Evolutionary conservation across 30 jellyfish, hydroid and myxozoan species (phyloP), one percentile per base, ranked within the genome.

Genomic region (Morbakka virulenta): DNA sequence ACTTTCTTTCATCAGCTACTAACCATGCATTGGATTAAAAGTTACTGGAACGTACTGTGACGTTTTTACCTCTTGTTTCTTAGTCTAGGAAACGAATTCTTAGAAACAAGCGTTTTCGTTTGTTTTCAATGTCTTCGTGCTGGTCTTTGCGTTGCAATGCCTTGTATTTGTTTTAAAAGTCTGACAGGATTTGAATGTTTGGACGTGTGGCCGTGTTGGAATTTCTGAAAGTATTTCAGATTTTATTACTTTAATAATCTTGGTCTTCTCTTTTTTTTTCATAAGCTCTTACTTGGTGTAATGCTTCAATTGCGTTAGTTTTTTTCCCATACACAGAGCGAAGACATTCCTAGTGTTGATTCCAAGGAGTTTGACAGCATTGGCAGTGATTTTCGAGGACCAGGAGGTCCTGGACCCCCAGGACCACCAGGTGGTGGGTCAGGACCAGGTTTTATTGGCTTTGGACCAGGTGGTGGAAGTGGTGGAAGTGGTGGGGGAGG

Each of bases 381-480:
- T 34, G 94, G 97, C 68, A 32, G 77, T 4, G 57, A 24, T 17
- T 65, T 70, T 17, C 85, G 83, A 13, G 94, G 89, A 14, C 86
- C 89, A 1, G 97, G 97, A 3, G 94, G 94, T 13, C 94, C 91
- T 13, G 76, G 94, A 20, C 89, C 91, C 12, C 93, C 93, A 2
- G 65, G 65, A 2, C 24, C 67, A 26, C 86, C 87, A 1, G 88
- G 88, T 20, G 96, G 96, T 35, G 35, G 78, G 52, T 77, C 80
- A 35, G 83, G 86, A 28, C 47, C 80, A 2, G 84, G 79, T 3
- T 66, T 69, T 14, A 76, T 88, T 26, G 97, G 97, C 20, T 87
- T 87, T 49, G 89, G 67, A 32, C 75, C 51, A 52, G 6, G 67
- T 13, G 66, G 74, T 13, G 72, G 77, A 24, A 62, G 81, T 23